Percentiles rank a stretch among this genome's conserved stretches.
Evolutionary conservation across 2,888 invertebrate species (phyloP).

Genomic region (Drosophila lacicola): DNA sequence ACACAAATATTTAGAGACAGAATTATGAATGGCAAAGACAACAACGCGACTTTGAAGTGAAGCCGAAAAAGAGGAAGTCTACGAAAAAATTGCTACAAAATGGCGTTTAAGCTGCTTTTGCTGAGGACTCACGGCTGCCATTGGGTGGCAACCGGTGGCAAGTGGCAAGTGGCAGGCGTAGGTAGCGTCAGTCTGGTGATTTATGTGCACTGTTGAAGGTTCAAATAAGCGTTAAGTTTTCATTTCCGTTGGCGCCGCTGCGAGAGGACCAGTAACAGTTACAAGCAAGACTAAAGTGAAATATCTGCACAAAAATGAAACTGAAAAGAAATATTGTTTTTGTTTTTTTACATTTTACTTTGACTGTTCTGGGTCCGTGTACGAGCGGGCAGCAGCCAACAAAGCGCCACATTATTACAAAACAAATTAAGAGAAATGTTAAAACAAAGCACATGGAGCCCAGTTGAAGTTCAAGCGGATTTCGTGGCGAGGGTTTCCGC

Average conservation of each 20-base stretch:
- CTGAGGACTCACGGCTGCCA: constrained; percentile 32
- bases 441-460: constrained; percentile 63
- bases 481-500: constrained; percentile 28
- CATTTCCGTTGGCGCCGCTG: constrained; percentile 77
- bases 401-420: constrained; percentile 65
- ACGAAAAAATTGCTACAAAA: constrained; percentile 42
- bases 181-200: constrained; percentile 68
- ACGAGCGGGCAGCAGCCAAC: constrained; percentile 17
- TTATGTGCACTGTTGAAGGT: constrained; percentile 80
- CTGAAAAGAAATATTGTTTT: constrained; percentile 74
- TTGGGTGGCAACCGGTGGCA: constrained; percentile 5
- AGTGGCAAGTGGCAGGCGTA: constrained; percentile 1
- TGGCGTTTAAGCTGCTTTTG: constrained; percentile 71
- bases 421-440: constrained; percentile 78
- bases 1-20: constrained; percentile 63
- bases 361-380: constrained; percentile 14
- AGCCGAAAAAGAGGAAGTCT: constrained; percentile 14
- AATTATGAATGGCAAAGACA: constrained; percentile 58
- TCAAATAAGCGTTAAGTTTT: constrained; percentile 81
- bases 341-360: constrained; percentile 26
- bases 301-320: constrained; percentile 69
- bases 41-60: constrained; percentile 23
- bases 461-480: constrained; percentile 52
- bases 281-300: constrained; percentile 52
- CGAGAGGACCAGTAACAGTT: constrained; percentile 35